phyloP scores from a whole-genome alignment of 2,888 invertebrate genomes.

The Orthosia cruda region DNA sequence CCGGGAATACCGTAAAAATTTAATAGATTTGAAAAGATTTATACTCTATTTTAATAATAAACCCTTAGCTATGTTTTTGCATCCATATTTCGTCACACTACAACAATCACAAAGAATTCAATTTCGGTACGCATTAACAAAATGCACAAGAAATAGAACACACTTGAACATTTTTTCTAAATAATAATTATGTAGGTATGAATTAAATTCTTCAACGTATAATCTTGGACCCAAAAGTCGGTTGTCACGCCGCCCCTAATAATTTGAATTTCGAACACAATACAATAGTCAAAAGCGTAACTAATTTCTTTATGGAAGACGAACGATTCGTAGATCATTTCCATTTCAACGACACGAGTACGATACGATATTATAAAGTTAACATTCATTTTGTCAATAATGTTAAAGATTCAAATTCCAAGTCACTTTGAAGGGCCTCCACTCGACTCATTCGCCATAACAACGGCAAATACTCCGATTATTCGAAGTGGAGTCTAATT shows the following conservation, averaged over 20 bases:
- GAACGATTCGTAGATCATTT: constrained; percentile 59
- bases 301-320: constrained; percentile 79
- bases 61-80: not conserved
- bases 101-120: constrained; percentile 10
- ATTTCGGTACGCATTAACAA: constrained; percentile 7
- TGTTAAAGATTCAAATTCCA: not conserved
- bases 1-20: too few relatives aligned
- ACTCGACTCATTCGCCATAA: not conserved
- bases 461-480: not conserved
- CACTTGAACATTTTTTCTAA: constrained; percentile 38
- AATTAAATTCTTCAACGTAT: constrained; percentile 60
- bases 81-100: constrained; percentile 18
- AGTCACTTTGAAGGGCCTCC: not conserved
- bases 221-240: constrained; percentile 61
- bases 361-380: constrained; percentile 34
- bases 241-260: constrained; percentile 74
- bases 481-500: too few relatives aligned
- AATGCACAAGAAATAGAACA: constrained; percentile 27
- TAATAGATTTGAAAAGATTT: too few relatives aligned
- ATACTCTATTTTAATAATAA: too few relatives aligned
- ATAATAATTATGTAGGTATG: constrained; percentile 51
- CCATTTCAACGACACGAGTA: constrained; percentile 66
- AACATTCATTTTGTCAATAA: not conserved
- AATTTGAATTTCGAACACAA: constrained; percentile 79
- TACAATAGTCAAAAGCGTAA: constrained; percentile 75